Percentiles rank a stretch among this genome's conserved stretches.
phyloP scores from a whole-genome alignment of 1,140 invertebrate species.

The Semibalanus balanoides region DNA sequence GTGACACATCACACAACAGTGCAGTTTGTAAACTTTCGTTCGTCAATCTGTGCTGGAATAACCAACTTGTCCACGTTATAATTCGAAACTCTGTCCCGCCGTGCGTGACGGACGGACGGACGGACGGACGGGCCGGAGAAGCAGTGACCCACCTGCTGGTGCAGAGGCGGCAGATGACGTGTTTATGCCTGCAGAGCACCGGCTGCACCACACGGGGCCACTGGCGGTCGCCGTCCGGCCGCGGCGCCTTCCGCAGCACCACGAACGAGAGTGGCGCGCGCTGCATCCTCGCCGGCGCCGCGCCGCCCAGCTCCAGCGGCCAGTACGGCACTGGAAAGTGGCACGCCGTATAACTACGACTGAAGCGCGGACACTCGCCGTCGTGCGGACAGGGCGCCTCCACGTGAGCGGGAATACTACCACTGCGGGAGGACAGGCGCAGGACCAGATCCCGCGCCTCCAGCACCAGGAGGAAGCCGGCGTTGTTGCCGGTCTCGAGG shows the following conservation, averaged over 20 bases:
- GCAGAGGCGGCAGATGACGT: slow-evolving; percentile 62
- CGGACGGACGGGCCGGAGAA: too few species aligned
- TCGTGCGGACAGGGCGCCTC: slow-evolving; percentile 55
- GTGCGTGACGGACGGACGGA: too few species aligned
- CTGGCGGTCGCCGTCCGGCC: slow-evolving; percentile 32
- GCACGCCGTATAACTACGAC: slow-evolving; percentile 47
- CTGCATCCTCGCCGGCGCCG: slow-evolving; percentile 26
- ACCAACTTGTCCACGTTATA: too few species aligned
- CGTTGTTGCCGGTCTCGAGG: slow-evolving; percentile 64
- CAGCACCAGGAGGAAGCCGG: slow-evolving; percentile 45
- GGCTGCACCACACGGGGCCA: slow-evolving; percentile 66
- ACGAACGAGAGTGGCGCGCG: slow-evolving; percentile 55
- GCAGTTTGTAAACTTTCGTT: too few species aligned
- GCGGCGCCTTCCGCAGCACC: slow-evolving; percentile 57
- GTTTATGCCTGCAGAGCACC: slow-evolving; percentile 45
- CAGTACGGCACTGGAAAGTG: slow-evolving; percentile 54
- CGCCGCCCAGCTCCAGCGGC: slow-evolving; percentile 34
- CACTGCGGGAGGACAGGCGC: slow-evolving; percentile 13
- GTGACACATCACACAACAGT: too few species aligned
- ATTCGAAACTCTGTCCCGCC: too few species aligned
- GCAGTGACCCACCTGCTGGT: slow-evolving; percentile 29
- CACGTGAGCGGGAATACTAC: slow-evolving; percentile 9
- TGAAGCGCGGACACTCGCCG: slow-evolving; percentile 48
- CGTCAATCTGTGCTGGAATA: too few species aligned
- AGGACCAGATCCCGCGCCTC: slow-evolving; percentile 33